Conservation (phyloP, 2,797 vertebrate species). For the Pelochelys cantorii region DNA sequence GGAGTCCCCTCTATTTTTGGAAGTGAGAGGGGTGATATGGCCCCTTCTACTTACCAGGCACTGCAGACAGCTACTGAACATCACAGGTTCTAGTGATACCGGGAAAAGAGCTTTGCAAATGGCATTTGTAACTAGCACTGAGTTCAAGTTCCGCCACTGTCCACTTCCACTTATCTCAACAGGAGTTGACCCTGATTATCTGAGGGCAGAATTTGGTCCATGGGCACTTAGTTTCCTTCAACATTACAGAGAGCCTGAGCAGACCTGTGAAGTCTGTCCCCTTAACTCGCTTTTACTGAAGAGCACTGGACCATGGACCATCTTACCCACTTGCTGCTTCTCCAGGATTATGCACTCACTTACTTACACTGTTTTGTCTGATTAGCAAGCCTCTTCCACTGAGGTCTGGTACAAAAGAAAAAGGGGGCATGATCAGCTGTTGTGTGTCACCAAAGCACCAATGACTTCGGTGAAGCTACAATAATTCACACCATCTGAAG, state of each 20-base stretch:
- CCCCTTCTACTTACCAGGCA: accelerated
- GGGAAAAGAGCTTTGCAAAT: accelerated
- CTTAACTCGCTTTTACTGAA: neutral
- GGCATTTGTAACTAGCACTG: neutral
- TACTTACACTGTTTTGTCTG: neutral
- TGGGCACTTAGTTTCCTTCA: neutral
- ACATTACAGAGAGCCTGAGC: neutral
- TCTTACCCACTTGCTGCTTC: neutral
- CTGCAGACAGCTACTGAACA: neutral
- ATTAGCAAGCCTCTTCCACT: neutral
- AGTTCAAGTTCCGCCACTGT: neutral
- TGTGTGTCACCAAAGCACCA: neutral
- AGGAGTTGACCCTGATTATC: neutral
- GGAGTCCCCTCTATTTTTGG: neutral
- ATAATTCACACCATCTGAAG: neutral
- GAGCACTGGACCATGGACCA: neutral
- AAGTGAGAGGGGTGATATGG: neutral
- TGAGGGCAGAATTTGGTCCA: neutral
- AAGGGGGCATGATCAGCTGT: too few relatives aligned
- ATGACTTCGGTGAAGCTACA: neutral
- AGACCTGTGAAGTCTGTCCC: neutral
- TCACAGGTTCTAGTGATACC: neutral
- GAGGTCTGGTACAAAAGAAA: neutral
- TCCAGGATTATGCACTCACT: accelerated
- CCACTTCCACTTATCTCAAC: accelerated